Evolutionary conservation across 2,797 vertebrate genomes (phyloP).

Genomic region (Malurus leucopterus): DNA sequence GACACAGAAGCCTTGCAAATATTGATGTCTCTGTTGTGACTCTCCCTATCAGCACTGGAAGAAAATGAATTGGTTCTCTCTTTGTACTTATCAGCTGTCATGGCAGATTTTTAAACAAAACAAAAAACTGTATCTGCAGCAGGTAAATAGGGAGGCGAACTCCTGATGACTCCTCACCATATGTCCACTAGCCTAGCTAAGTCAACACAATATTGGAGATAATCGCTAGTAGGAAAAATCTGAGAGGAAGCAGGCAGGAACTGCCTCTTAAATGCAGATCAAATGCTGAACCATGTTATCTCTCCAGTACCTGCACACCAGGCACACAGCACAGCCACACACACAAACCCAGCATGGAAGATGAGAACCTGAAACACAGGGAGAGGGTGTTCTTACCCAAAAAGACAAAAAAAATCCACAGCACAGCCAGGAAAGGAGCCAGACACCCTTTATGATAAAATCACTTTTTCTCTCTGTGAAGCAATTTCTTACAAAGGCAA

Average conservation of each 20-base stretch:
- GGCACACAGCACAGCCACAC: background rate
- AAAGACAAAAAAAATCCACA: background rate
- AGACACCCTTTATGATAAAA: background rate
- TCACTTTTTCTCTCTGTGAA: background rate
- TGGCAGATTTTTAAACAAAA: background rate
- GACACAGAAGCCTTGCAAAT: background rate
- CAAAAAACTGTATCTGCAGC: background rate
- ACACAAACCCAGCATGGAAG: fast-evolving
- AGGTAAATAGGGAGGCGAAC: background rate
- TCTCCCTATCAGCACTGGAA: background rate
- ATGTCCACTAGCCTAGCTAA: background rate
- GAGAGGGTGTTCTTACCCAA: background rate
- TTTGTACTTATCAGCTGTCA: background rate
- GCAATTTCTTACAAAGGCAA: background rate
- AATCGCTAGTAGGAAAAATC: background rate
- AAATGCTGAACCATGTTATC: background rate
- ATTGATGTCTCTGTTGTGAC: background rate
- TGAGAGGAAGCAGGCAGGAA: background rate
- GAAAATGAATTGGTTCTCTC: background rate
- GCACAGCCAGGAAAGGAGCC: background rate
- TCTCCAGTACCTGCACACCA: background rate
- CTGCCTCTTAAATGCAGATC: background rate
- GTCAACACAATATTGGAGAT: background rate
- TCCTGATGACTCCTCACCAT: background rate
- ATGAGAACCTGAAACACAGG: background rate